A percentile compares a stretch with the other conserved stretches of the same genome.
Evolutionary conservation across 2,113 vertebrate species (phyloP).

Genomic region (Colinus virginianus): DNA sequence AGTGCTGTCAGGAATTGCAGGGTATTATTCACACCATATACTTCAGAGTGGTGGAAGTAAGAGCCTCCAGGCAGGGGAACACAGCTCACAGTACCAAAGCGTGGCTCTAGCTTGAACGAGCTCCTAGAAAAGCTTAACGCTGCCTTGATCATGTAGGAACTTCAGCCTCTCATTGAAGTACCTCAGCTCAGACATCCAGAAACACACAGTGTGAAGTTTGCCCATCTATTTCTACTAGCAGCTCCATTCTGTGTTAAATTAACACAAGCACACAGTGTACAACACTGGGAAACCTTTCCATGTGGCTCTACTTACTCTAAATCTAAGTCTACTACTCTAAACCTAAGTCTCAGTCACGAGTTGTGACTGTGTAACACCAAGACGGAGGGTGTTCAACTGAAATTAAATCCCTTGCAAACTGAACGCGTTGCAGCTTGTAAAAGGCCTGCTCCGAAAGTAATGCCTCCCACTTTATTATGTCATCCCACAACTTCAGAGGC

Average conservation of each 20-base stretch:
- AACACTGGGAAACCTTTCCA: neutral
- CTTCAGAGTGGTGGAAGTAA: neutral
- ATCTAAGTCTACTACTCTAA: no score
- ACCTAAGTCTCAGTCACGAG: no score
- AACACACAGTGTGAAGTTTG: neutral
- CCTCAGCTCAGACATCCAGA: neutral
- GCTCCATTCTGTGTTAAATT: neutral
- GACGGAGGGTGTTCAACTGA: neutral
- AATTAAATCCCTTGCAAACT: neutral
- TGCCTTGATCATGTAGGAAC: neutral
- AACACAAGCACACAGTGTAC: neutral
- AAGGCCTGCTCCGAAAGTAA: neutral
- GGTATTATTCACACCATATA: neutral
- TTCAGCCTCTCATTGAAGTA: neutral
- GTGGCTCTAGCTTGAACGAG: neutral
- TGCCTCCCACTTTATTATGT: no score
- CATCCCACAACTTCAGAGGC: no score
- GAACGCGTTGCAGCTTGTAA: neutral
- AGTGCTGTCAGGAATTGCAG: neutral
- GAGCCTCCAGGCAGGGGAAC: neutral
- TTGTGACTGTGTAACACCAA: neutral
- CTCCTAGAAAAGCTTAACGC: neutral
- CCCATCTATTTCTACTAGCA: neutral
- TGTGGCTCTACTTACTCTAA: neutral
- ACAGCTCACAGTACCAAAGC: neutral